Percentiles rank a stretch among this genome's conserved stretches.
phyloP scores from a whole-genome alignment of 2,797 vertebrate species.

The Steatocranus sp. region DNA sequence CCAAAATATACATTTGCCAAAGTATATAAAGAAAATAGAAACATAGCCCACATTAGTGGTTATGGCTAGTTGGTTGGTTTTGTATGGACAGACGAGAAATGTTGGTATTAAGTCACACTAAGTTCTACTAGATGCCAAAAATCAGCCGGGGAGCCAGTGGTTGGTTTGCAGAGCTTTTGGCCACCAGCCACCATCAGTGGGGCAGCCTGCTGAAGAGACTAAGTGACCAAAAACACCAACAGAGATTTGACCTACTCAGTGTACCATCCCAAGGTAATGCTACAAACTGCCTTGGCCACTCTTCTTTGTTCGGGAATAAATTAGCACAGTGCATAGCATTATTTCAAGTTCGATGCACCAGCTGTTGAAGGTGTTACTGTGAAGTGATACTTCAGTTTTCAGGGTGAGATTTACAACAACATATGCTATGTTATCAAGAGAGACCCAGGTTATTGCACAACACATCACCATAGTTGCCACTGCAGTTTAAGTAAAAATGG shows the following conservation, averaged over 20 bases:
- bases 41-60: background rate
- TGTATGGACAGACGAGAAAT: background rate
- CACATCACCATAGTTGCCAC: background rate
- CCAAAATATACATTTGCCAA: background rate
- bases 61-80: background rate
- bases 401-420: background rate
- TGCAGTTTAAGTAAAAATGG: conserved; percentile 14
- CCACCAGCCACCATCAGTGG: background rate
- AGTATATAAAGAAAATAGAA: background rate
- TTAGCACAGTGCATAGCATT: background rate
- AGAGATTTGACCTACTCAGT: background rate
- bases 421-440: background rate
- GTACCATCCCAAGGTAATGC: background rate
- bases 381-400: background rate
- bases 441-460: background rate
- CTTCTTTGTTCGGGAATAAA: background rate
- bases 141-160: background rate
- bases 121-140: background rate
- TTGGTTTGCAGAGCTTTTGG: background rate
- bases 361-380: background rate
- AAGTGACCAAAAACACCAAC: background rate
- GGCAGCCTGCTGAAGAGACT: background rate
- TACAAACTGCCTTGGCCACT: background rate
- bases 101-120: background rate
- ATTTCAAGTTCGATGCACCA: background rate